Conservation (phyloP, 2,113 vertebrate genomes). For the Corydoras maculifer region DNA sequence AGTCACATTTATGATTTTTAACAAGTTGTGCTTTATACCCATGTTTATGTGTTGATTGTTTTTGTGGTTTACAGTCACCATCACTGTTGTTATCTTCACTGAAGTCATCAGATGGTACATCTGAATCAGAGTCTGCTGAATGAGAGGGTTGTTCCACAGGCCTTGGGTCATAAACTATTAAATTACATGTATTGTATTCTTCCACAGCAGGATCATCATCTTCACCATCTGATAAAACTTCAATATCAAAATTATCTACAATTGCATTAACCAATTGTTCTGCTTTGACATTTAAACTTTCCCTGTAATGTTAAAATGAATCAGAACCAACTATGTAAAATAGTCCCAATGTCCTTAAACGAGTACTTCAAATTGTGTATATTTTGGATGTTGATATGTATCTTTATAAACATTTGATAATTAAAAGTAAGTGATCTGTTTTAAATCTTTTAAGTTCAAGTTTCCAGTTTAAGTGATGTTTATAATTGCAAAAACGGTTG, state of each 20-base stretch:
- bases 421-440: too few relatives aligned
- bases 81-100: constrained; percentile 7
- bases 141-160: not conserved
- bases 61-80: not conserved
- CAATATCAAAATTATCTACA: constrained; percentile 8
- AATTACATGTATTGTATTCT: constrained; percentile 6
- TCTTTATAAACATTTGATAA: too few relatives aligned
- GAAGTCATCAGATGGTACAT: not conserved
- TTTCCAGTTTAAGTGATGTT: too few relatives aligned
- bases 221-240: not conserved
- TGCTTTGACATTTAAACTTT: not conserved
- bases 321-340: not conserved
- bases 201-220: too few relatives aligned
- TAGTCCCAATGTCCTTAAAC: not conserved
- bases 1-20: constrained; percentile 4
- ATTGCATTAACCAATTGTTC: constrained; percentile 1
- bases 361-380: not conserved
- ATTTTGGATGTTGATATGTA: too few relatives aligned
- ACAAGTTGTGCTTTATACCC: constrained; percentile 3
- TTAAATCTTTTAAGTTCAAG: too few relatives aligned
- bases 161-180: not conserved
- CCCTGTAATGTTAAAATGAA: not conserved
- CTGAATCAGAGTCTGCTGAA: not conserved
- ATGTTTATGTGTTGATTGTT: not conserved
- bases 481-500: too few relatives aligned